Conservation (phyloP, 2,888 invertebrate genomes). For the Unio pictorum region DNA sequence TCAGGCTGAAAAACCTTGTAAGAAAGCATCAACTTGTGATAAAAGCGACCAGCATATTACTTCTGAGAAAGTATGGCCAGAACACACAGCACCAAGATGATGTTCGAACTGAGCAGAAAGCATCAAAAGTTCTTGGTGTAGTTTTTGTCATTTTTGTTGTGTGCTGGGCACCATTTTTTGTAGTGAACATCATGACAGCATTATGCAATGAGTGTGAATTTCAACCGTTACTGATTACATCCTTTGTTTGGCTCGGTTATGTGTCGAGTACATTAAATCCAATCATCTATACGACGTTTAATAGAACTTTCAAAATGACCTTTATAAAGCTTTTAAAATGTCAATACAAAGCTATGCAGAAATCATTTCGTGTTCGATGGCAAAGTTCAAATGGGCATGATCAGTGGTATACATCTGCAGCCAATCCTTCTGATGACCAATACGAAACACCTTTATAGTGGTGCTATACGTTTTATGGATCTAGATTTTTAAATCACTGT, state of each 20-base stretch:
- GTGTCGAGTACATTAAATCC: slow-evolving; percentile 70
- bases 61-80: slow-evolving; percentile 42
- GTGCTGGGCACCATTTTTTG: slow-evolving; percentile 71
- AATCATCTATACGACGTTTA: slow-evolving; percentile 72
- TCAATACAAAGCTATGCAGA: slow-evolving; percentile 54
- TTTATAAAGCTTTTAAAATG: slow-evolving; percentile 66
- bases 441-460: no score
- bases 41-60: slow-evolving; percentile 63
- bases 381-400: slow-evolving; percentile 33
- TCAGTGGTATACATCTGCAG: no score
- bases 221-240: slow-evolving; percentile 71
- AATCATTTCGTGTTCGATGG: slow-evolving; percentile 41
- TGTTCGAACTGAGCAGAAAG: slow-evolving; percentile 92
- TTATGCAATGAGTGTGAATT: slow-evolving; percentile 84
- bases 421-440: no score
- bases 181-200: slow-evolving; percentile 63
- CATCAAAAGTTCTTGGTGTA: slow-evolving; percentile 83
- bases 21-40: slow-evolving; percentile 64
- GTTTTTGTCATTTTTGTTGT: slow-evolving; percentile 70
- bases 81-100: slow-evolving; percentile 39
- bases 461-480: no score
- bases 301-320: slow-evolving; percentile 67
- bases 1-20: slow-evolving; percentile 50
- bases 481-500: no score
- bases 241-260: slow-evolving; percentile 70